Percentiles rank a stretch among this genome's conserved stretches.
Conservation (phyloP, 2,797 vertebrate species). For the Typhlichthys subterraneus region DNA sequence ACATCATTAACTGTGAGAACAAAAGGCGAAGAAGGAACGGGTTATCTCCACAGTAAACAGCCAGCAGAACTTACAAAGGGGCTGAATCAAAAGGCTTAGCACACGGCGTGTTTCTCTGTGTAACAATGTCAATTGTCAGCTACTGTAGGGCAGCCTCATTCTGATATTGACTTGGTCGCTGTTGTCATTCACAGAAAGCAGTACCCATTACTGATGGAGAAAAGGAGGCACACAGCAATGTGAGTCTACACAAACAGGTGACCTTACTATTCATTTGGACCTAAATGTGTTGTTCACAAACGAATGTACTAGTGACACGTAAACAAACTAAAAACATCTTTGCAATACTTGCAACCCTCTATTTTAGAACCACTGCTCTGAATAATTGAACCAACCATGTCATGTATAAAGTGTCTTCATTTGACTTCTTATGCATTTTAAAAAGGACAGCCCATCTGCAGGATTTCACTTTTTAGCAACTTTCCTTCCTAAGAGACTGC, state of each 20-base stretch:
- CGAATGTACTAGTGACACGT: no score
- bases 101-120: conserved; percentile 26
- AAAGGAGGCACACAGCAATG: conserved; percentile 2
- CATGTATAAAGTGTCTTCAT: conserved; percentile 52
- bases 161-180: conserved; percentile 30
- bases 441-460: conserved; percentile 72
- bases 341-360: no score
- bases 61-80: conserved; percentile 44
- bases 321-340: no score
- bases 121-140: conserved; percentile 29
- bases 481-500: conserved; percentile 67
- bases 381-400: conserved; percentile 22
- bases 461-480: conserved; percentile 73
- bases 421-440: conserved; percentile 60
- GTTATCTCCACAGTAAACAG: conserved; percentile 40
- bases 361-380: no score
- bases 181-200: conserved; percentile 18
- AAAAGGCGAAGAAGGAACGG: conserved; percentile 48
- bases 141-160: conserved; percentile 22
- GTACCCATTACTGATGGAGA: conserved; percentile 34
- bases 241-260: conserved; percentile 29
- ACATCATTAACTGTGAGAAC: conserved; percentile 65
- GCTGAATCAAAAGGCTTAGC: conserved; percentile 46
- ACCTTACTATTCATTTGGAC: conserved; percentile 41
- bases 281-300: no score